These are phyloP conservation scores for Spodoptera littoralis DNA, from an alignment of 2,888 invertebrate species.

Conservation along the genomic window DNA sequence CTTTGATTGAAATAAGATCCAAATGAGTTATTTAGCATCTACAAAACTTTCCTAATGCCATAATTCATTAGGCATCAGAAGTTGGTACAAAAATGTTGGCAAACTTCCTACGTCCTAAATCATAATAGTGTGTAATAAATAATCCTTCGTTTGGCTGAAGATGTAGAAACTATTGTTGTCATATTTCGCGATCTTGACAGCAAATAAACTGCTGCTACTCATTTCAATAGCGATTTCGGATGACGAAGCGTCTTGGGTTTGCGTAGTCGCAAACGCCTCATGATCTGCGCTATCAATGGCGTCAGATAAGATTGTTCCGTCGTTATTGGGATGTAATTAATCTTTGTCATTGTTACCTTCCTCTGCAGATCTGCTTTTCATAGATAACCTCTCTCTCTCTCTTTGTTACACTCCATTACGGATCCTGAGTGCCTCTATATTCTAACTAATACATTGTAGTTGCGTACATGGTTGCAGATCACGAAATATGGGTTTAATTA, in stretches of 20 bases:
- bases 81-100: slow-evolving; percentile 48
- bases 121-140: slow-evolving; percentile 51
- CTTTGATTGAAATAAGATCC: slow-evolving; percentile 21
- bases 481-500: no score
- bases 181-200: slow-evolving; percentile 50
- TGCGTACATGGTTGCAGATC: no score
- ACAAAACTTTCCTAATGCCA: slow-evolving; percentile 32
- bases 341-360: slow-evolving; percentile 79
- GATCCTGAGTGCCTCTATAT: slow-evolving; percentile 33
- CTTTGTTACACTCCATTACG: slow-evolving; percentile 60
- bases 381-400: slow-evolving; percentile 58
- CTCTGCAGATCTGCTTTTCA: slow-evolving; percentile 71
- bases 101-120: slow-evolving; percentile 44
- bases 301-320: slow-evolving; percentile 76
- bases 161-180: slow-evolving; percentile 55
- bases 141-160: slow-evolving; percentile 41
- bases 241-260: slow-evolving; percentile 56
- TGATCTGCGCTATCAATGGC: slow-evolving; percentile 75
- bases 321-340: slow-evolving; percentile 83
- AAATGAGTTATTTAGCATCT: slow-evolving; percentile 23
- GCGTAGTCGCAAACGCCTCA: slow-evolving; percentile 65
- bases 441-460: no score
- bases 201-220: slow-evolving; percentile 46
- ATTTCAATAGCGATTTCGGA: slow-evolving; percentile 60
- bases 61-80: slow-evolving; percentile 45